Evolutionary conservation across 1,140 invertebrate species (phyloP), one percentile per base, ranked within the genome.

Genomic region (Ceratina calcarata): DNA sequence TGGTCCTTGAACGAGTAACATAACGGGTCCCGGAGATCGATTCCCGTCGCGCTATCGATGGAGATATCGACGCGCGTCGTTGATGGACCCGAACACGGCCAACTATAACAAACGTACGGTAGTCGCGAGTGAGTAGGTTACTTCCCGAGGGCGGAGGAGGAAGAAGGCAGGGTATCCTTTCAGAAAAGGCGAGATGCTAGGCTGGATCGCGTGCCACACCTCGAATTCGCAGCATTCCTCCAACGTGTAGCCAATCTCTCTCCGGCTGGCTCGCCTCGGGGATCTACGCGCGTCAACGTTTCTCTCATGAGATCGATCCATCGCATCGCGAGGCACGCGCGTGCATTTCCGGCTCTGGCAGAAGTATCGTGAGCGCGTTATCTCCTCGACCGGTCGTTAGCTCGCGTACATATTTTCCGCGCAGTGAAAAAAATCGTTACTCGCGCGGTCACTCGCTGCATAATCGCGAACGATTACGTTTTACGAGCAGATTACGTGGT

Each of bases 151-250:
- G 49, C 45, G 51, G 67, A 77, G 67, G 68, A 81, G 83, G 77
- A 84, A 53, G 62, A 58, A 4, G 13, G 37, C 37, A 45, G 37
- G 58, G 68, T 84, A 80, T 84, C 82, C 77, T 71, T 73, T 73
- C 65, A 24, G 66, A 58, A 65, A 70, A 79, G 71, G 67, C 22
- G 45, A n/a, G 69, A 74, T 51, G 32, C 37, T 45, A 62, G 55
- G 60, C 22, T 37, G 72, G 73, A 51, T 64, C 60, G 60, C 45
- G 66, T 78, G 85, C 86, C 88, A 88, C 86, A 89, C 89, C 87
- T 89, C 84, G 82, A 89, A 89, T 88, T 88, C 85, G 85, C 84
- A 74, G 83, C 85, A 89, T 89, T 85, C 88, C 80, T 81, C 61
- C 82, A 24, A 67, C 65, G 78, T 49, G 81, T 77, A 78, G 74